Percentiles rank a stretch among this genome's conserved stretches.
phyloP scores from a whole-genome alignment of 2,888 invertebrate species.

The Eristalis arbustorum region DNA sequence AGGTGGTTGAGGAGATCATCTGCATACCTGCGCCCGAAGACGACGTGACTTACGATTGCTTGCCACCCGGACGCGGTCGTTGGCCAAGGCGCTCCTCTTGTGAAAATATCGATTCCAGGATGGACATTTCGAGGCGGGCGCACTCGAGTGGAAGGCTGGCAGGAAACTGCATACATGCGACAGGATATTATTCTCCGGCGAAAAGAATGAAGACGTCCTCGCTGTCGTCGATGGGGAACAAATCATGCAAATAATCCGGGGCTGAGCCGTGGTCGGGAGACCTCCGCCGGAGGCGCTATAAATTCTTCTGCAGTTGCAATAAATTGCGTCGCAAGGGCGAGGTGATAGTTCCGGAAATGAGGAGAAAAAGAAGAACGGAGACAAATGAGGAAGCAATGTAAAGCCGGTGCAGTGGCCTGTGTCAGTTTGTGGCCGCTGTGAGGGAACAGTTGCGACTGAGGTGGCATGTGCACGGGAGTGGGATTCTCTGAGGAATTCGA shows the following conservation, averaged over 20 bases:
- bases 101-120: constrained; percentile 35
- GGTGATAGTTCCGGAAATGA: background rate
- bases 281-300: background rate
- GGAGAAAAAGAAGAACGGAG: background rate
- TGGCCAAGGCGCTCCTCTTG: background rate
- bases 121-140: constrained; percentile 26
- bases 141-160: background rate
- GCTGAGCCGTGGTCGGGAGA: background rate
- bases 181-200: background rate
- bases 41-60: constrained; percentile 54
- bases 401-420: background rate
- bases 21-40: constrained; percentile 32
- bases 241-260: constrained; percentile 7
- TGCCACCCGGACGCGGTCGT: constrained; percentile 15
- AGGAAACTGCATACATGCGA: background rate
- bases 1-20: background rate
- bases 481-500: too few relatives aligned
- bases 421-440: too few relatives aligned
- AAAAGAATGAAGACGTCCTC: background rate
- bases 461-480: too few relatives aligned
- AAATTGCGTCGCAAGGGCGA: background rate
- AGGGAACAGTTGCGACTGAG: too few relatives aligned
- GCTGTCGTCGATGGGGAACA: background rate
- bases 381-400: background rate
- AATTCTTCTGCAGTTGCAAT: background rate